Base-by-base conservation (phyloP, 1,140 invertebrate species). In the Harpegnathos saltator region DNA sequence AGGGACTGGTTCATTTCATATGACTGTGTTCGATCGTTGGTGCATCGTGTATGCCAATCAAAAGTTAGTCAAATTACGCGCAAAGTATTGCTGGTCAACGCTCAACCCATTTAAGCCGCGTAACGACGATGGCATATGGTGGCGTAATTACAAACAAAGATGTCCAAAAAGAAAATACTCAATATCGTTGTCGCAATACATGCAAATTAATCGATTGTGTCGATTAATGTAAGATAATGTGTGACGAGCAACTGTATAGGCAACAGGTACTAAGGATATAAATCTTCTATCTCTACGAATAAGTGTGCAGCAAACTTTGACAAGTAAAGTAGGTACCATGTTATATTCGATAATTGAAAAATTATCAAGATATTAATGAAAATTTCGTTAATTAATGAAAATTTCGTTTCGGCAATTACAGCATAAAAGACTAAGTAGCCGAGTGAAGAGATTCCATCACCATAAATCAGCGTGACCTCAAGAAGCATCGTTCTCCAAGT, bases 271-370 rank as follows among this genome's bases (percentile, higher is more conserved):
- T 85, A 88, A 82, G 19, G 59, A 90, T 75, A 83, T 73, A 85
- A 88, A 82, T 84, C 75, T 85, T 85, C 89, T 92, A 92, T 58
- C 85, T 89, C 90, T 92, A 92, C 85, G 85, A 91, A 90, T 91
- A 59, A 90, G 84, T 92, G 83, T 87, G 85, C 82, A 93, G 92
- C 90, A 93, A 92, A 93, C 93, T 94, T 94, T 94, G 94, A 94
- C 92, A 93, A 94, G 92, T 92, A 92, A 94, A 94, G 94, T 94
- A 93, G 94, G 94, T 93, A 93, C 92, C 93, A 91, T 92, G 84
- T 91, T 88, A 91, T 85, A 29, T 84, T 77, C 61, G 74, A 81
- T 59, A 54, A 78, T 48, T 63, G 68, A 82, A 62, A 63, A 19
- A 69, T 75, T 71, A 63, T 56, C 62, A n/a, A 74, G 50, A 69